Evolutionary conservation across 2,888 invertebrate genomes (phyloP).

Genomic region (Parapristionchus giblindavisi): DNA sequence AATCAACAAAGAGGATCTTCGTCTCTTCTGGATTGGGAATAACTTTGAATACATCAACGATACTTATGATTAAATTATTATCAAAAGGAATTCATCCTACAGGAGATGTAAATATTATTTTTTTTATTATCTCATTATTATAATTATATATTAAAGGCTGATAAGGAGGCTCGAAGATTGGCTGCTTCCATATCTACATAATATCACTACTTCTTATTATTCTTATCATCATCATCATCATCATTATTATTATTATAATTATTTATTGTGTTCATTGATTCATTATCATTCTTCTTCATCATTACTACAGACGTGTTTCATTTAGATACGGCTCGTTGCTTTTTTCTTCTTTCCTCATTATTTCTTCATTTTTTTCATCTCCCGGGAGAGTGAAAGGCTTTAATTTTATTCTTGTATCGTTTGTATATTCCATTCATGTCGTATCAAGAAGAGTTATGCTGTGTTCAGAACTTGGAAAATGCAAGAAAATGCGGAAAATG

Average conservation of each 20-base stretch:
- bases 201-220: background rate
- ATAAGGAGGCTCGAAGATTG: constrained; percentile 9
- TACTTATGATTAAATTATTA: background rate
- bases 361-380: constrained; percentile 27
- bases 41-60: constrained; percentile 46
- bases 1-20: constrained; percentile 64
- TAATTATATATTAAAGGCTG: constrained; percentile 2
- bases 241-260: background rate
- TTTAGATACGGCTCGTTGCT: background rate
- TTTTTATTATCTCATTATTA: background rate
- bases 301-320: constrained; percentile 3
- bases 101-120: background rate
- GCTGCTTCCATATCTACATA: constrained; percentile 5
- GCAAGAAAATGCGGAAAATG: too few species aligned
- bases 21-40: constrained; percentile 70
- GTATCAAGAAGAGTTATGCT: too few species aligned
- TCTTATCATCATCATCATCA: background rate
- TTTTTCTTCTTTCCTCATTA: constrained; percentile 22
- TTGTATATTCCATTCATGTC: background rate
- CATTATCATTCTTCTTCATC: background rate
- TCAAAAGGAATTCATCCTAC: constrained; percentile 6
- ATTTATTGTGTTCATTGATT: background rate
- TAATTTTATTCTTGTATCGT: constrained; percentile 3
- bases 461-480: too few species aligned
- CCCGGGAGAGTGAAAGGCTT: constrained; percentile 3